These are phyloP conservation scores for Siderastrea siderea DNA, from an alignment of 92 coral and sea anemone genomes.

Conservation along the genomic window DNA sequence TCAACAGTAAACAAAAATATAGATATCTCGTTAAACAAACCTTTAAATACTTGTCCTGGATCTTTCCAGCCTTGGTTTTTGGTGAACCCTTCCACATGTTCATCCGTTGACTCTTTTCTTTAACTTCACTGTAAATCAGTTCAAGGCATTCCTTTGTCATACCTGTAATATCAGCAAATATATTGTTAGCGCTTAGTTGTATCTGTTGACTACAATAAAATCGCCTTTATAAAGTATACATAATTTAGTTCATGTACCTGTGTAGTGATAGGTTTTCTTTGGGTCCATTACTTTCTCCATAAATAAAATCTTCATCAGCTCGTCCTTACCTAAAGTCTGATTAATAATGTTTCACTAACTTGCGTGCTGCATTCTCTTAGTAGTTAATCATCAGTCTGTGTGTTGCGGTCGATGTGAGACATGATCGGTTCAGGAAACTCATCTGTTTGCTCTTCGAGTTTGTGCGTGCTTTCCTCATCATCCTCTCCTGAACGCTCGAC, in stretches of 20 bases:
- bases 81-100: slow-evolving; percentile 71
- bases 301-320: slow-evolving; percentile 36
- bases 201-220: not conserved
- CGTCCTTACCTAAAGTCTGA: slow-evolving; percentile 30
- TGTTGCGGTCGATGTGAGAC: slow-evolving; percentile 51
- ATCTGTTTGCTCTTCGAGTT: slow-evolving; percentile 23
- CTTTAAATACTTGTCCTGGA: slow-evolving; percentile 69
- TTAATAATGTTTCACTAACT: not conserved
- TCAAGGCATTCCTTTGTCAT: slow-evolving; percentile 72
- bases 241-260: not conserved
- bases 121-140: slow-evolving; percentile 58
- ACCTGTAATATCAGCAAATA: slow-evolving; percentile 32
- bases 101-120: slow-evolving; percentile 60
- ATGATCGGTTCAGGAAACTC: slow-evolving; percentile 33
- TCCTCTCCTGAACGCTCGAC: slow-evolving; percentile 21
- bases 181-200: no score
- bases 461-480: not conserved
- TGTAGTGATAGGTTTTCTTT: slow-evolving; percentile 36
- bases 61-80: slow-evolving; percentile 63
- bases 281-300: slow-evolving; percentile 37
- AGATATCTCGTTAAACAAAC: not conserved
- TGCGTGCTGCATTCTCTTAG: slow-evolving; percentile 62
- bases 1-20: not conserved
- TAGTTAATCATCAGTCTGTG: slow-evolving; percentile 35
- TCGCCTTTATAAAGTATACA: no score